phyloP scores from a whole-genome alignment of 23 tunicate species.

The Clavelina lepadiformis region DNA sequence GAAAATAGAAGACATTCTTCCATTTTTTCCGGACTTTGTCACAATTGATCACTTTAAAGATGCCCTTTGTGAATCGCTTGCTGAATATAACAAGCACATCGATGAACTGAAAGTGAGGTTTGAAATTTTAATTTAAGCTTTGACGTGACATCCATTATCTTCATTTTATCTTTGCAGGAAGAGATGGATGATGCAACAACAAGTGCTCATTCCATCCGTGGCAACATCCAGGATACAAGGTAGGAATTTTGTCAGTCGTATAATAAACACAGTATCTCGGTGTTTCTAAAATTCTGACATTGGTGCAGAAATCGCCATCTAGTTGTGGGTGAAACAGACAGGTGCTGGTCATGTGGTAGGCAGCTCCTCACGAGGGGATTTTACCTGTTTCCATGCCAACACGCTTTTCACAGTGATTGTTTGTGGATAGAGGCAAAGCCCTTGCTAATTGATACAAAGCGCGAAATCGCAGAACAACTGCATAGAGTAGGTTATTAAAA shows the following conservation, averaged over 20 bases:
- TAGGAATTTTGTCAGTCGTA: neutral
- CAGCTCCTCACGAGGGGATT: conserved; percentile 60
- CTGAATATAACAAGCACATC: conserved; percentile 83
- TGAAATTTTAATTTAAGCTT: neutral
- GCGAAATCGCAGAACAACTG: conserved; percentile 30
- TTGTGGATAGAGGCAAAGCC: conserved; percentile 50
- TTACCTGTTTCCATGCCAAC: conserved; percentile 81
- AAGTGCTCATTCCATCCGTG: conserved; percentile 74
- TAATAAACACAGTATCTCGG: neutral
- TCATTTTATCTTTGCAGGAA: conserved; percentile 29
- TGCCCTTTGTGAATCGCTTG: conserved; percentile 88
- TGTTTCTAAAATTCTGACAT: neutral
- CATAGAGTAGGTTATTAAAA: conserved; percentile 62
- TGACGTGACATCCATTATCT: neutral
- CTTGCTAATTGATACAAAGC: conserved; percentile 31
- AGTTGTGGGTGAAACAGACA: conserved; percentile 53
- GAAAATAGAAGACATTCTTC: conserved; percentile 86
- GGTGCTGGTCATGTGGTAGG: conserved; percentile 47
- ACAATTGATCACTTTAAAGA: conserved; percentile 97
- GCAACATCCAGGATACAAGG: conserved; percentile 84
- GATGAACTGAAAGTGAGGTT: conserved; percentile 57
- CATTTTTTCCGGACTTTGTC: conserved; percentile 95
- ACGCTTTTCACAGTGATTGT: conserved; percentile 80
- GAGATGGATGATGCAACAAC: conserved; percentile 87
- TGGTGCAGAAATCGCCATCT: conserved; percentile 65